Percentiles rank a stretch among this genome's conserved stretches.
phyloP scores from a whole-genome alignment of 2,113 vertebrate species.

The Mormoops blainvillei region DNA sequence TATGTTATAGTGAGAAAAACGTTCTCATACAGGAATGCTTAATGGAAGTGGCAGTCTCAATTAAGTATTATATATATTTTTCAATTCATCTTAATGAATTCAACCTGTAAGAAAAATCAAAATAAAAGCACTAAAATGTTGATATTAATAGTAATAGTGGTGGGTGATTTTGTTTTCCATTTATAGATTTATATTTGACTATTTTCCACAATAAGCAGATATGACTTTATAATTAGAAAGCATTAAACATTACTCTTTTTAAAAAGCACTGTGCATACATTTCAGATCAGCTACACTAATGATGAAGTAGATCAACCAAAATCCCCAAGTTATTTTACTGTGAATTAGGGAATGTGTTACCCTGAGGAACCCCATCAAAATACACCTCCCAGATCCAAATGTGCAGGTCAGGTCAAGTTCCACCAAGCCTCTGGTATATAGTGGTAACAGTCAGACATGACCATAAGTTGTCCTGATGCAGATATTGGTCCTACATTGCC shows the following conservation, averaged over 20 bases:
- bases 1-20: constrained; percentile 12
- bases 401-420: not conserved
- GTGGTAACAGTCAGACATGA: not conserved
- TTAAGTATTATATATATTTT: not conserved
- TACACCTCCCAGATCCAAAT: not conserved
- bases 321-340: not conserved
- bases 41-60: not conserved
- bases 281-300: not conserved
- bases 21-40: not conserved
- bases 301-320: not conserved
- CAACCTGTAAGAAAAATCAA: not conserved
- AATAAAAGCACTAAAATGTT: not conserved
- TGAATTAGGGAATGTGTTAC: not conserved
- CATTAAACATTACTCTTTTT: not conserved
- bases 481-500: not conserved
- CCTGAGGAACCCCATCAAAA: not conserved
- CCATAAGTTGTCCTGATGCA: not conserved
- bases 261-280: not conserved
- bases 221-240: constrained; percentile 10
- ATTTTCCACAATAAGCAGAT: not conserved
- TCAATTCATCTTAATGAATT: constrained; percentile 5
- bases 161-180: not conserved
- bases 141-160: not conserved
- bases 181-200: not conserved
- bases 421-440: not conserved